Evolutionary conservation across 2,797 vertebrate genomes (phyloP).

Genomic region (Catharus ustulatus): DNA sequence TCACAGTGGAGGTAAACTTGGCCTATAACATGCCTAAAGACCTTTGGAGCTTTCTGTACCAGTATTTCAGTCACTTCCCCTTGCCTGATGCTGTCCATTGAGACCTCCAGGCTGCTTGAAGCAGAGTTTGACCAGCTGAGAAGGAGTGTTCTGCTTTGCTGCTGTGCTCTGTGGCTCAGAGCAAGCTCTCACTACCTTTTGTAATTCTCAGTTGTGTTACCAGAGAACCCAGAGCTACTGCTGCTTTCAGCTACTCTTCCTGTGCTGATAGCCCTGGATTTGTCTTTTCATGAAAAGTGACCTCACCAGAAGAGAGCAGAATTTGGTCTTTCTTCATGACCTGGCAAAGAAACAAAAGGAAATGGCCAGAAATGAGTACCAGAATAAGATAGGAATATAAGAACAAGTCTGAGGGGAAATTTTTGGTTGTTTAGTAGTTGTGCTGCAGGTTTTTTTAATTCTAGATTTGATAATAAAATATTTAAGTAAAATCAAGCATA

Average conservation of each 20-base stretch:
- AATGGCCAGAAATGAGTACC: not conserved
- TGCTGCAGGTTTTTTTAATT: not conserved
- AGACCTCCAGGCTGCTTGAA: not conserved
- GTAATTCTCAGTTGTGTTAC: not conserved
- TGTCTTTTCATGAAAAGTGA: not conserved
- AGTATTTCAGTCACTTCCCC: not conserved
- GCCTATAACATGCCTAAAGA: not conserved
- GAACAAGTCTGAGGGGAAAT: not conserved
- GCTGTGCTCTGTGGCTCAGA: not conserved
- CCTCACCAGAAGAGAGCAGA: not conserved
- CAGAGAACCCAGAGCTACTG: not conserved
- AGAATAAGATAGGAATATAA: not conserved
- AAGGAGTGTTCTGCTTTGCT: not conserved
- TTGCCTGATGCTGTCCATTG: not conserved
- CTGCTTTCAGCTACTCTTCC: not conserved
- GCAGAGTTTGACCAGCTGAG: not conserved
- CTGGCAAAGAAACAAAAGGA: not conserved
- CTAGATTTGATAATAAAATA: not conserved
- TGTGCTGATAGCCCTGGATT: not conserved
- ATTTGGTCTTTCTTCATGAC: not conserved
- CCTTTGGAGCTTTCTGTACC: not conserved
- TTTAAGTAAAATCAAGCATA: not conserved
- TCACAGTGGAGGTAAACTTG: not conserved
- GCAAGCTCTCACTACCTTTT: not conserved
- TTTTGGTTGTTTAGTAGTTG: not conserved